These are phyloP conservation scores for Microtus montanus DNA, from an alignment of 2,113 vertebrate genomes.

Conservation along the genomic window DNA sequence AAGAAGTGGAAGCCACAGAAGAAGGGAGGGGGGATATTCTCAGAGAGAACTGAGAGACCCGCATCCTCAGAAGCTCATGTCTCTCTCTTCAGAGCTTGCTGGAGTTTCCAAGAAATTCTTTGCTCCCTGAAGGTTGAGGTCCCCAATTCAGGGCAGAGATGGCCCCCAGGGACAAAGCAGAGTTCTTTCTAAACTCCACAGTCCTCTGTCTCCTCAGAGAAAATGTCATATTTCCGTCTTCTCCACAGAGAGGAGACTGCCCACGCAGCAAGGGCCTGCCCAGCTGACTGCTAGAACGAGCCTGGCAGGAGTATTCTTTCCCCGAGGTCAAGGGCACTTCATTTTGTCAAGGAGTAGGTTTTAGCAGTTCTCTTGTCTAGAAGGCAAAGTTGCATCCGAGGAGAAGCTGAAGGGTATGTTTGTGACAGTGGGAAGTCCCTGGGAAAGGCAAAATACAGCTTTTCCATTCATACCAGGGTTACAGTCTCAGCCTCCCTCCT, in stretches of 20 bases:
- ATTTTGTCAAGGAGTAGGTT: neutral
- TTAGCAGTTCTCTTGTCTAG: neutral
- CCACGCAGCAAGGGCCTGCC: fast-evolving
- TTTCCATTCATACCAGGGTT: neutral
- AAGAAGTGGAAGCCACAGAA: neutral
- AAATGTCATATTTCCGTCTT: neutral
- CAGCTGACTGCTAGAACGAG: no score
- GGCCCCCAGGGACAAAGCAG: neutral
- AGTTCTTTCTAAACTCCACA: neutral
- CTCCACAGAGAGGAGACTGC: no score
- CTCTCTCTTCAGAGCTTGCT: neutral
- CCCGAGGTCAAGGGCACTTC: neutral
- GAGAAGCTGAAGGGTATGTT: neutral
- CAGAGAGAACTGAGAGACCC: neutral
- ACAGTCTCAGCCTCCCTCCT: neutral
- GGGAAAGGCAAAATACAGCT: neutral
- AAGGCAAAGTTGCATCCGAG: neutral
- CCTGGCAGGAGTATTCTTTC: neutral
- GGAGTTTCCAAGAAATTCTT: neutral
- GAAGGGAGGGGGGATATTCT: neutral
- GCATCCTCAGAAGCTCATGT: no score
- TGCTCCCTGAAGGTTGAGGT: neutral
- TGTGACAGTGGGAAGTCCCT: neutral
- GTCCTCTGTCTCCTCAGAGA: neutral
- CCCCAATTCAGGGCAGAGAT: neutral